Evolutionary conservation across 2,113 vertebrate species (phyloP), one percentile per base, ranked within the genome.

Genomic region (Ptilorrhoa leucosticta): DNA sequence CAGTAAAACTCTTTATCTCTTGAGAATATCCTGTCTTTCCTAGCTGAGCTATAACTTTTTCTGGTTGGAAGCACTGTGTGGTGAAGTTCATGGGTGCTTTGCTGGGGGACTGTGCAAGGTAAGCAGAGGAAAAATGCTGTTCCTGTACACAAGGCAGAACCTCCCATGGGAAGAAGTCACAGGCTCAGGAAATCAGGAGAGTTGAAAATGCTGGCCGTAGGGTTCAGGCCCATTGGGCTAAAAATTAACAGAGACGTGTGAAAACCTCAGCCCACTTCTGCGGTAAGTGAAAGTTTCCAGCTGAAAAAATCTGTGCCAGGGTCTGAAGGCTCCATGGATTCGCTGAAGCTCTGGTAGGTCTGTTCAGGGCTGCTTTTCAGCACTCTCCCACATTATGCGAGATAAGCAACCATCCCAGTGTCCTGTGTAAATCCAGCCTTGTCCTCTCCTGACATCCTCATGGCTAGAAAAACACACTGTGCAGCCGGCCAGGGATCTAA

Each of bases 91-190:
- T 0, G 2, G 7, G 44, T 18, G 7, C 15, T 72, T 65, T 27
- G 12, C 0, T 40, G 19, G 16, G 13, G 4, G 10, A 30, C 51
- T 65, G 8, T 21, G 39, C 9, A 19, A 66, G 39, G 42, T 12
- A 33, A 58, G 82, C 48, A 40, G 28, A 69, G 44, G 58, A 78
- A 64, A 42, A 0, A 0, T 14, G 12, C 37, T 77, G 24, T 26
- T 80, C 22, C 61, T 0, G 0, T 15, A 14, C 45, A 18, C 0
- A 0, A 61, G 20, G 42, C 39, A 82, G 58, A 70, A 28, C 7
- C 13, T 87, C 72, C 47, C 0, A 0, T 44, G 82, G 53, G 57
- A 79, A 81, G 44, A 56, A 68, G 37, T 40, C 30, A 39, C 42
- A 84, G 44, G 61, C 56, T 78, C 82, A 53, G 73, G 84, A 82